These are phyloP conservation scores for Entosphenus tridentatus DNA, from an alignment of 2,113 vertebrate species.

Conservation along the genomic window DNA sequence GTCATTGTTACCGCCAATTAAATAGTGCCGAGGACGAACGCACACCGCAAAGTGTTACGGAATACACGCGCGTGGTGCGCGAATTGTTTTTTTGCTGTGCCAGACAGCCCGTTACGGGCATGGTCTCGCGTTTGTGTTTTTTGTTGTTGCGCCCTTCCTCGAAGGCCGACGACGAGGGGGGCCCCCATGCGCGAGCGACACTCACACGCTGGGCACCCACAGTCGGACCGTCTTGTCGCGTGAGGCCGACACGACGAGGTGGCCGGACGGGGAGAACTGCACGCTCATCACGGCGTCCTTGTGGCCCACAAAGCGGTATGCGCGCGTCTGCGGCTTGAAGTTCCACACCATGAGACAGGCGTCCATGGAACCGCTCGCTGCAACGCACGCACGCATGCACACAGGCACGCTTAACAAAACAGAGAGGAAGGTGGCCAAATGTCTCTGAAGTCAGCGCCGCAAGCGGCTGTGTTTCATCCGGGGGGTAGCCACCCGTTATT, in stretches of 20 bases:
- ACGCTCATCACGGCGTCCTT: slow-evolving; percentile 55
- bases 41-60: too few relatives aligned
- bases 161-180: neutral
- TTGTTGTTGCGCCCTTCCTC: neutral
- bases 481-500: too few relatives aligned
- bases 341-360: slow-evolving; percentile 81
- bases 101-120: too few relatives aligned
- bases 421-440: neutral
- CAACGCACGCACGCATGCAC: slow-evolving; percentile 6
- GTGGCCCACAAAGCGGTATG: slow-evolving; percentile 69
- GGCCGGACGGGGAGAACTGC: slow-evolving; percentile 82
- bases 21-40: too few relatives aligned
- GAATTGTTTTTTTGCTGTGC: neutral
- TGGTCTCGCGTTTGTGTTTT: neutral
- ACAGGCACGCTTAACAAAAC: neutral
- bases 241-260: slow-evolving; percentile 67
- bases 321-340: slow-evolving; percentile 62
- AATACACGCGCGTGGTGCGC: neutral
- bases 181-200: slow-evolving; percentile 9
- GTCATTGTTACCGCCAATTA: slow-evolving; percentile 2
- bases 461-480: too few relatives aligned
- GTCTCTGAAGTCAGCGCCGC: too few relatives aligned
- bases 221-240: slow-evolving; percentile 81
- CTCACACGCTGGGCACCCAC: slow-evolving; percentile 78
- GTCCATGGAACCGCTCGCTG: slow-evolving; percentile 77